Conservation (phyloP, 2,797 vertebrate species). For the Urosaurus nigricauda region DNA sequence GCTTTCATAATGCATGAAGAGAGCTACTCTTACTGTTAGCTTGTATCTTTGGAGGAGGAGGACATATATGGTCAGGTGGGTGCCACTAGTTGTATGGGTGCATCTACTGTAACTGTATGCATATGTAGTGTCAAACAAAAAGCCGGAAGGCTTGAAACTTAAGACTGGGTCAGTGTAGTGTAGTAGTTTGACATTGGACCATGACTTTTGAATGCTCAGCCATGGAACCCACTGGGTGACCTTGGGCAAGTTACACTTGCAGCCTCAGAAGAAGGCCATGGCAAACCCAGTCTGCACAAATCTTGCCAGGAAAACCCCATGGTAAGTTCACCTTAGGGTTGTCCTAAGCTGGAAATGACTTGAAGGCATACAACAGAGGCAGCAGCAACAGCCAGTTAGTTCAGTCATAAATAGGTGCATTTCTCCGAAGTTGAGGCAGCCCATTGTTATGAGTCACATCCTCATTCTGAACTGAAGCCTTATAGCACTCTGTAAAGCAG, state of each 20-base stretch:
- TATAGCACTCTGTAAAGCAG: background rate
- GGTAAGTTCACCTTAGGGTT: too few species aligned
- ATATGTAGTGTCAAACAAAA: background rate
- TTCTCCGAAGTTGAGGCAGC: background rate
- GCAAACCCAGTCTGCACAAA: too few species aligned
- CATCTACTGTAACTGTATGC: background rate
- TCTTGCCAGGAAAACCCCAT: too few species aligned
- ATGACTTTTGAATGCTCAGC: too few species aligned
- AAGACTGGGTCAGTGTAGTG: background rate
- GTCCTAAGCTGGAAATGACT: too few species aligned
- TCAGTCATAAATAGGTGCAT: background rate
- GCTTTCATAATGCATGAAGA: background rate
- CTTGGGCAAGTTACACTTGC: too few species aligned
- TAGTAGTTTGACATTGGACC: too few species aligned
- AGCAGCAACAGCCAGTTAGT: too few species aligned
- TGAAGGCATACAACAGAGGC: too few species aligned
- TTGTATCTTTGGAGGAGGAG: background rate
- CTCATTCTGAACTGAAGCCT: background rate
- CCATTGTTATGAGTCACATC: background rate
- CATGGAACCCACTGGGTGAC: too few species aligned
- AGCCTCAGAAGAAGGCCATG: too few species aligned
- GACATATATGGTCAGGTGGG: background rate
- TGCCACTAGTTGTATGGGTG: background rate
- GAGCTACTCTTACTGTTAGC: background rate
- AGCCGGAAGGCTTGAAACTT: background rate